Conservation (phyloP, 2,888 invertebrate species). For the Tenthredo scrophulariae region DNA sequence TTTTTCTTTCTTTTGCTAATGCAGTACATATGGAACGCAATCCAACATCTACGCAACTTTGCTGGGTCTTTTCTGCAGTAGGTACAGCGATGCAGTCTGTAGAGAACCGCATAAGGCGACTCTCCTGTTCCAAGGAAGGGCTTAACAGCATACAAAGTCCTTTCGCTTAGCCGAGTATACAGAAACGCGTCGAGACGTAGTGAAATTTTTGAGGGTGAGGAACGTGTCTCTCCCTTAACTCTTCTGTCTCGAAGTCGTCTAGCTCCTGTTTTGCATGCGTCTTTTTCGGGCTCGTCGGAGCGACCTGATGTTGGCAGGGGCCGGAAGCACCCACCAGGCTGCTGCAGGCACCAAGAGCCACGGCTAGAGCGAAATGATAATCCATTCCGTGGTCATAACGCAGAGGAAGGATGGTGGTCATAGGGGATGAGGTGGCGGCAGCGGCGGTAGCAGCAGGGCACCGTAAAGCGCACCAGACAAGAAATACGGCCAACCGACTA, state of each 20-base stretch:
- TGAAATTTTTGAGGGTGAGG: background rate
- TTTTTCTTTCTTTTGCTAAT: background rate
- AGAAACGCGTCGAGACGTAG: constrained; percentile 6
- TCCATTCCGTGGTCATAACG: constrained; percentile 77
- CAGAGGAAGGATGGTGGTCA: constrained; percentile 59
- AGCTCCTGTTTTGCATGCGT: constrained; percentile 54
- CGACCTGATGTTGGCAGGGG: constrained; percentile 22
- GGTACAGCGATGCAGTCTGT: background rate
- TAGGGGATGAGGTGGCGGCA: constrained; percentile 20
- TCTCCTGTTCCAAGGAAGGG: background rate
- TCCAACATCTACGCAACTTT: background rate
- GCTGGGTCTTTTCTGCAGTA: background rate
- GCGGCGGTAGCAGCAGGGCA: constrained; percentile 11
- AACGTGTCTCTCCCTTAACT: background rate
- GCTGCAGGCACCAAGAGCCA: constrained; percentile 57
- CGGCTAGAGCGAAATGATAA: constrained; percentile 72
- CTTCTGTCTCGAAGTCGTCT: background rate
- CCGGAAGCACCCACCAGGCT: constrained; percentile 19
- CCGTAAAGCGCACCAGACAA: constrained; percentile 75
- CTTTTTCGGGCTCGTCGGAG: constrained; percentile 32
- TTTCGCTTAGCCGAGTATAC: constrained; percentile 18
- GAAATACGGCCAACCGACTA: constrained; percentile 75
- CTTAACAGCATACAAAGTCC: background rate
- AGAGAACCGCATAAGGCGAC: background rate
- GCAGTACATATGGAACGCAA: background rate